phyloP scores from a whole-genome alignment of 2,888 invertebrate species.

The Hyposoter dolosus region DNA sequence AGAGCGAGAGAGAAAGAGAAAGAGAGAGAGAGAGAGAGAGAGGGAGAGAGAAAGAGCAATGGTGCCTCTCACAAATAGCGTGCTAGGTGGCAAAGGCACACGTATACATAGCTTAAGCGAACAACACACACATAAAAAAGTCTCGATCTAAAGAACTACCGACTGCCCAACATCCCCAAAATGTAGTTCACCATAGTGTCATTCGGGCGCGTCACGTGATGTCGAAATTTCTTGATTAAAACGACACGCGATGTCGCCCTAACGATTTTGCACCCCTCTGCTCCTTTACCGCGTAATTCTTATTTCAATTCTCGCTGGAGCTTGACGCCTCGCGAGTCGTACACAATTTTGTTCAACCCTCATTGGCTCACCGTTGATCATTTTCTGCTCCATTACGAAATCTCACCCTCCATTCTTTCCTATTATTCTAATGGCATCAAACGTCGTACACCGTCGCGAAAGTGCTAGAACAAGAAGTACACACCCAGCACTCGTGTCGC shows the following conservation, averaged over 20 bases:
- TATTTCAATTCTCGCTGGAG: conserved; percentile 43
- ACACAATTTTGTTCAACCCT: conserved; percentile 44
- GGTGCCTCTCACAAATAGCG: conserved; percentile 47
- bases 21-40: conserved; percentile 33
- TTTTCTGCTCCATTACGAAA: conserved; percentile 65
- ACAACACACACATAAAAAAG: conserved; percentile 37
- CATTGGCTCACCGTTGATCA: conserved; percentile 55
- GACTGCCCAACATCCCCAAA: conserved; percentile 34
- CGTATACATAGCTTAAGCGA: conserved; percentile 10
- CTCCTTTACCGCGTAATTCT: conserved; percentile 16
- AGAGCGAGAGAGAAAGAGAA: too few relatives aligned
- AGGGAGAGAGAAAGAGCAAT: conserved; percentile 4
- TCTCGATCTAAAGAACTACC: conserved; percentile 27
- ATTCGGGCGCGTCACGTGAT: conserved; percentile 74
- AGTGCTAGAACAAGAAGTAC: conserved; percentile 56
- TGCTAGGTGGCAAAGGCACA: conserved; percentile 31
- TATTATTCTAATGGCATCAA: conserved; percentile 31
- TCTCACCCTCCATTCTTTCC: conserved; percentile 21
- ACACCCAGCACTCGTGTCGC: background rate
- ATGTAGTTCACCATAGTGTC: conserved; percentile 50
- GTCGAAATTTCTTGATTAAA: conserved; percentile 82
- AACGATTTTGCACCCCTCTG: conserved; percentile 48
- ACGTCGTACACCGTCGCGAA: conserved; percentile 18
- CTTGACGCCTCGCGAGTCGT: conserved; percentile 25
- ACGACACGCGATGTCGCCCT: conserved; percentile 77